Evolutionary conservation across 2,797 vertebrate genomes (phyloP), one percentile per base, ranked within the genome.

Genomic region (Sciurus vulgaris): DNA sequence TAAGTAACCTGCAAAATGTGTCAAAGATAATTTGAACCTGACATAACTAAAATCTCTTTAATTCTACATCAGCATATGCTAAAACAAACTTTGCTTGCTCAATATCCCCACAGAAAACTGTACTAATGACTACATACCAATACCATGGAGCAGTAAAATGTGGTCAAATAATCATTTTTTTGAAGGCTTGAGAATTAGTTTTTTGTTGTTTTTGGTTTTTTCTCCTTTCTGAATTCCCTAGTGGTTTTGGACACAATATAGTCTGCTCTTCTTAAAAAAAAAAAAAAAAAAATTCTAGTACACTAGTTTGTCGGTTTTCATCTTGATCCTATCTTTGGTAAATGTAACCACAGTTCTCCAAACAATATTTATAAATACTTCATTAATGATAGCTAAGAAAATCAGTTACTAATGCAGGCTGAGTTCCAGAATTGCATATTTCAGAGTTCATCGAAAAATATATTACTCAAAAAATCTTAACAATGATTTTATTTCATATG

Each of bases 1-100:
- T 98, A 98, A 98, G 97, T 97, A 98, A 97, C 97, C 97, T 98
- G 96, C 93, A 98, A 98, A 98, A 98, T 94, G 93, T 98, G 98
- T 98, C 98, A 98, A 97, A 98, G 97, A 96, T 96, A 98, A 98
- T 98, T 97, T 98, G 97, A 98, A 98, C 97, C 96, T 92, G 96
- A 98, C 94, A 97, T 97, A 98, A 97, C 91, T 96, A 98, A 98
- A 98, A 98, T 93, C 94, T 96, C 96, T 98, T 98, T 97, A 98
- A 98, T 98, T 98, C 97, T 95, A 97, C 61, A 97, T 97, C 61
- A 98, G 95, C 98, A 98, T 98, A 98, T 98, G 97, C 95, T 97
- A n/a, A 94, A 97, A 89, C 89, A 97, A 98, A 98, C 97, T 91
- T 97, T 93, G 70, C 87, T 97, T 96, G 86, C 89, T 91, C 97